Conservation (phyloP, 2,888 invertebrate genomes). For the Eudemis profundana region DNA sequence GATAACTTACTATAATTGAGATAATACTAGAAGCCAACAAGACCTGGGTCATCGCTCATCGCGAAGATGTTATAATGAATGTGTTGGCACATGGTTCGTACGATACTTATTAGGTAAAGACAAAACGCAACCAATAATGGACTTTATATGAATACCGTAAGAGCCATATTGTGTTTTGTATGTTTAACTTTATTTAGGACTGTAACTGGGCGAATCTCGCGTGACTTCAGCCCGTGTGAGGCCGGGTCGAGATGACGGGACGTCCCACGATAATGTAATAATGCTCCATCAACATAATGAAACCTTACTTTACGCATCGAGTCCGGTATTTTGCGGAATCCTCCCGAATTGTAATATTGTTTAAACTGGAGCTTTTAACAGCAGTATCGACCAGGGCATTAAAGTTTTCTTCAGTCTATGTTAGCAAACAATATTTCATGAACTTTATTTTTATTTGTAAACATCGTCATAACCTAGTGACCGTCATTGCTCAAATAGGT, state of each 20-base stretch:
- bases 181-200: not conserved
- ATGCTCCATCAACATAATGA: constrained; percentile 37
- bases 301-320: constrained; percentile 20
- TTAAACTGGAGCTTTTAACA: constrained; percentile 4
- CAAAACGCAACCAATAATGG: not conserved
- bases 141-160: not conserved
- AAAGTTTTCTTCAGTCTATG: too few species aligned
- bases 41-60: not conserved
- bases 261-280: constrained; percentile 32
- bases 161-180: not conserved
- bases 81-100: too few species aligned
- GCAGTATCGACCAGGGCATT: too few species aligned
- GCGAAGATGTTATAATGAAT: not conserved
- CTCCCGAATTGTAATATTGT: not conserved
- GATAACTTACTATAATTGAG: too few species aligned
- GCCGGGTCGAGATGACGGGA: constrained; percentile 22
- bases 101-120: not conserved
- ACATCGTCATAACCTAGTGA: too few species aligned
- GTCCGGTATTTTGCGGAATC: constrained; percentile 26
- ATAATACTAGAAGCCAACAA: too few species aligned
- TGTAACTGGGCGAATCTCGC: not conserved
- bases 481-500: too few species aligned
- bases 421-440: too few species aligned
- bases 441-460: too few species aligned
- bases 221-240: constrained; percentile 18